A percentile compares a stretch with the other conserved stretches of the same genome.
phyloP scores from a whole-genome alignment of 2,888 invertebrate species.

The Clepsis dumicolana region DNA sequence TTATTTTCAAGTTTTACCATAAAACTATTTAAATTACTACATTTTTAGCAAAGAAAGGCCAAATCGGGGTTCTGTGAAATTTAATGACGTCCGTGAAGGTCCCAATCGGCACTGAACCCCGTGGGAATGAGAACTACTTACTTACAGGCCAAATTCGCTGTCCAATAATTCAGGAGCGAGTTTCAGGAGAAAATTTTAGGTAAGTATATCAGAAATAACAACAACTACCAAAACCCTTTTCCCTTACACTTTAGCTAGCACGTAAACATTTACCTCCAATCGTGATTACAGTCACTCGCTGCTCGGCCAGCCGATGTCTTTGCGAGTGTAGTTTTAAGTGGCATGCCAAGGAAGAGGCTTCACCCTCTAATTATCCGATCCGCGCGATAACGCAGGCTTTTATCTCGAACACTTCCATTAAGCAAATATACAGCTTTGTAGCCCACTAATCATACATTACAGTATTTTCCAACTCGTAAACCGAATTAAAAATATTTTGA shows the following conservation, averaged over 20 bases:
- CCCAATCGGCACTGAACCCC: no score
- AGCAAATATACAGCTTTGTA: conserved; percentile 84
- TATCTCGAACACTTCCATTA: conserved; percentile 84
- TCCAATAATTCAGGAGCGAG: no score
- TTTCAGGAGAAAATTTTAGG: no score
- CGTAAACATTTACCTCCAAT: conserved; percentile 49
- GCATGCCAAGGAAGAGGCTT: conserved; percentile 71
- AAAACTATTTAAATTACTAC: no score
- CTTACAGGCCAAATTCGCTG: no score
- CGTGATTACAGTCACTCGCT: conserved; percentile 48
- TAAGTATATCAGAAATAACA: no score
- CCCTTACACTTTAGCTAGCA: background rate
- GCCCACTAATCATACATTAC: conserved; percentile 78
- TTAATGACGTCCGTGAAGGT: no score
- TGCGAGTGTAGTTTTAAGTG: conserved; percentile 81
- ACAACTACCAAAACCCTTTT: no score
- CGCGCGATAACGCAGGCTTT: conserved; percentile 80
- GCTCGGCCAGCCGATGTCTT: conserved; percentile 67
- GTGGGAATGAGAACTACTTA: no score
- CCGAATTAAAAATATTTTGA: conserved; percentile 84
- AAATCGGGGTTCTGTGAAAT: no score
- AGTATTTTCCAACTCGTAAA: conserved; percentile 77
- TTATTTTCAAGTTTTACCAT: no score
- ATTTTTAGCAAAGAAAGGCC: no score
- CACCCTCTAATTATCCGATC: conserved; percentile 81